Evolutionary conservation across 2,113 vertebrate genomes (phyloP).

Genomic region (Bubo bubo): DNA sequence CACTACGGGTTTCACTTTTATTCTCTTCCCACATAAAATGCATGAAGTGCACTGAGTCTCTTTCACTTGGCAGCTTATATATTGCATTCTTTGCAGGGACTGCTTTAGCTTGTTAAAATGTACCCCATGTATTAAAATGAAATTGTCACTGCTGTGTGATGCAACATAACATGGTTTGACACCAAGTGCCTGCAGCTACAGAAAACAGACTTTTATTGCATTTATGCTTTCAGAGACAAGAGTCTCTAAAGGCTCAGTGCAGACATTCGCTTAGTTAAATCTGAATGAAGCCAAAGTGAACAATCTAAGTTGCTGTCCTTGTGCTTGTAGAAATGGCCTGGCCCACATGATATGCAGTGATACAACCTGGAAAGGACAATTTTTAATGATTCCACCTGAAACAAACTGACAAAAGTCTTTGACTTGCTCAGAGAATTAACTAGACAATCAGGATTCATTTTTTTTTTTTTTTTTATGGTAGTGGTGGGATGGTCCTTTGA

Average conservation of each 20-base stretch:
- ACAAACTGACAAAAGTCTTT: not conserved
- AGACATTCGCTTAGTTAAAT: slow-evolving; percentile 75
- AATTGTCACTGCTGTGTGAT: slow-evolving; percentile 77
- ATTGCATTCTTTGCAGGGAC: slow-evolving; percentile 60
- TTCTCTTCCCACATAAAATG: slow-evolving; percentile 64
- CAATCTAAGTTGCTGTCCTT: slow-evolving; percentile 44
- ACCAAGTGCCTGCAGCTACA: slow-evolving; percentile 70
- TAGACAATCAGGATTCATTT: not conserved
- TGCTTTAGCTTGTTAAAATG: slow-evolving; percentile 71
- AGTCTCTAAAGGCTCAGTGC: slow-evolving; percentile 71
- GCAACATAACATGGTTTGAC: slow-evolving; percentile 73
- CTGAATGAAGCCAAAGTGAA: slow-evolving; percentile 75
- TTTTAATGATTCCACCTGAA: not conserved
- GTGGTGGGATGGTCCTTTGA: not conserved
- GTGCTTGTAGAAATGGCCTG: slow-evolving; percentile 27
- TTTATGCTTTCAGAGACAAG: slow-evolving; percentile 73
- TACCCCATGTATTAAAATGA: slow-evolving; percentile 76
- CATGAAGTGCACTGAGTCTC: slow-evolving; percentile 20
- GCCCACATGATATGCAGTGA: not conserved
- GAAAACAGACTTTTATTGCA: slow-evolving; percentile 79
- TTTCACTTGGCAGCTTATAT: slow-evolving; percentile 53
- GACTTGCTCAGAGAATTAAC: not conserved
- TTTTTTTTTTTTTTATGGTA: not conserved
- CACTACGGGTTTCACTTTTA: slow-evolving; percentile 58
- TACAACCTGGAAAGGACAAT: not conserved